These are phyloP conservation scores for Drosophila eohydei DNA, from an alignment of 2,888 invertebrate species.

Conservation along the genomic window DNA sequence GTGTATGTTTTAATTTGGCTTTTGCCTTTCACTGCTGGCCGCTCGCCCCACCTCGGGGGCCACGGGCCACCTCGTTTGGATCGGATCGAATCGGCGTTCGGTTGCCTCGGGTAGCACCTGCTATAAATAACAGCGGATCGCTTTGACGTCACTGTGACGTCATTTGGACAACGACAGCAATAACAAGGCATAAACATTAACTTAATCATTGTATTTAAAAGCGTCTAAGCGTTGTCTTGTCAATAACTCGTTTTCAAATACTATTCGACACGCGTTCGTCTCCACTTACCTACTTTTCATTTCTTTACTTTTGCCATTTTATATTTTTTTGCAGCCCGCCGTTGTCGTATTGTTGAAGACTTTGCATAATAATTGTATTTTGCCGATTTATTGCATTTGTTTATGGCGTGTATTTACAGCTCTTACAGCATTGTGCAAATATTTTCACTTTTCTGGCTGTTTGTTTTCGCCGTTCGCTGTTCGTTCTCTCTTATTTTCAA, in stretches of 20 bases:
- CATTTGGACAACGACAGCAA: slow-evolving; percentile 67
- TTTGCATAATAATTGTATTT: slow-evolving; percentile 38
- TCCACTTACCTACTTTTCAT: slow-evolving; percentile 12
- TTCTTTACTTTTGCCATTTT: not conserved
- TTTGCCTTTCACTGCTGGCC: slow-evolving; percentile 67
- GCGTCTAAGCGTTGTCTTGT: slow-evolving; percentile 65
- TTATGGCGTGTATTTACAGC: slow-evolving; percentile 38
- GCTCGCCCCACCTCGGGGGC: slow-evolving; percentile 9
- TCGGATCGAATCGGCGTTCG: slow-evolving; percentile 6
- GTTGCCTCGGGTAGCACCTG: slow-evolving; percentile 44
- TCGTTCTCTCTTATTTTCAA: slow-evolving; percentile 7
- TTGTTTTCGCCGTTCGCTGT: slow-evolving; percentile 1
- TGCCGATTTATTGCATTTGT: slow-evolving; percentile 19
- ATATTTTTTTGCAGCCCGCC: not conserved
- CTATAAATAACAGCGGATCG: slow-evolving; percentile 68
- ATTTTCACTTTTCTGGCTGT: slow-evolving; percentile 31
- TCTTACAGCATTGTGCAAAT: slow-evolving; percentile 56
- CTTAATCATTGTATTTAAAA: slow-evolving; percentile 74
- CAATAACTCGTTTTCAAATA: slow-evolving; percentile 63
- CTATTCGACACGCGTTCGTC: slow-evolving; percentile 25
- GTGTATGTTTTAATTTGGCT: slow-evolving; percentile 80
- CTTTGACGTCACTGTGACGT: slow-evolving; percentile 82
- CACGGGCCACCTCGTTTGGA: slow-evolving; percentile 32
- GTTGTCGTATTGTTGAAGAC: slow-evolving; percentile 7
- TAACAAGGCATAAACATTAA: slow-evolving; percentile 75